Evolutionary conservation across 2,888 invertebrate genomes (phyloP), one percentile per base, ranked within the genome.

Genomic region (Oligia latruncula): DNA sequence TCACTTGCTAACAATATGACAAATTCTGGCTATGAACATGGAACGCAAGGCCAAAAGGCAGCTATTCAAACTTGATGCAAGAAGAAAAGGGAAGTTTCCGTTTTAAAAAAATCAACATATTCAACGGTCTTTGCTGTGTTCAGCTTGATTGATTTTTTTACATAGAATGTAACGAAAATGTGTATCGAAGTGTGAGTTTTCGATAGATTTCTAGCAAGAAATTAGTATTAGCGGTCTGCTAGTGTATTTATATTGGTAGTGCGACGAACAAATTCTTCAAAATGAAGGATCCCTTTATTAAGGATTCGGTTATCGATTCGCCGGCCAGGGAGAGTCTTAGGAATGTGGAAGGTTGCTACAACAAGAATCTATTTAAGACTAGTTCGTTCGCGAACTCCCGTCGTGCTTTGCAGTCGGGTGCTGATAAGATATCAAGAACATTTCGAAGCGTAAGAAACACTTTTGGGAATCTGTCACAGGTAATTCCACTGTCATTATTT

Each of bases 391-490:
- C 97, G 60, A 98, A 97, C 91, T 98, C 98, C 15, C 97, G 98
- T 84, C 97, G 97, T 90, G 97, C 97, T 67, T 93, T 98, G 71
- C 97, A 98, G 89, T 97, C 97, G 71, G 97, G 98, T 55, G 98
- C 98, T 20, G 98, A 98, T 85, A 98, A 97, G 92, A 97, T 98
- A 82, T 97, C 98, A 2, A 97, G 97, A 92, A 98, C 98, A 0
- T 97, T 98, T 88, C 97, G 97, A 81, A 97, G 97, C 84, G 97
- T 98, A 43, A 95, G 97, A 88, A 97, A 97, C 79, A 97, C 97
- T 35, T 97, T 98, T 84, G 98, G 98, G 23, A 97, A 97, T 80
- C 95, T 98, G 84, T 97, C 98, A 71, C 98, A 98, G 97, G 98
- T 98, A 91, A 76, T 75, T 66, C 55, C 20, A 60, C 71, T 40